Evolutionary conservation across 2,888 invertebrate species (phyloP), one percentile per base, ranked within the genome.

Genomic region (Blastobasis adustella): DNA sequence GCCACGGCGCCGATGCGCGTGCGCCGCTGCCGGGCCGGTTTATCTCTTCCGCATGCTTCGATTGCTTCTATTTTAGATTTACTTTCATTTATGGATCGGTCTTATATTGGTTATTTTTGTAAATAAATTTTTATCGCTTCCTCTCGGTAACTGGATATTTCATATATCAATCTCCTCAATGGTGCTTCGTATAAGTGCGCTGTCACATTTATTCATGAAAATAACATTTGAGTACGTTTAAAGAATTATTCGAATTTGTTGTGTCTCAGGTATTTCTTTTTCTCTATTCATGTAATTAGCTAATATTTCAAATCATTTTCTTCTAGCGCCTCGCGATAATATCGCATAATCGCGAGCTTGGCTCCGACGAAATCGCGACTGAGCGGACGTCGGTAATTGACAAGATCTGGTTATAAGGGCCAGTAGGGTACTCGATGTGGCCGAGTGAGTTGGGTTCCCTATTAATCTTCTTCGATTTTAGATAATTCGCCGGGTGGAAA

Each of bases 41-140:
- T 74, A 75, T 75, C 67, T 82, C 83, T 82, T 83, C 82, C 83
- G 80, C 76, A 71, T 80, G 76, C 79, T 73, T 69, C 64, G 66
- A 77, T 79, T 76, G 66, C 62, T 64, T 75, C 79, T 82, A 80
- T 80, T 82, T 76, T 58, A 60, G 71, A 66, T 67, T 73, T 72
- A 70, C 73, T 76, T 67, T 73, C 71, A 54, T 73, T 75, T 71
- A 76, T 69, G 66, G 67, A 65, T 70, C 69, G 63, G 63, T 23
- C 40, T 47, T 47, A 9, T 23, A 66, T 72, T 61, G 66, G 55
- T 61, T 63, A 60, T 65, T 66, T 63, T 66, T 63, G 66, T 68
- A 66, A 67, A 64, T 59, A 59, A 57, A 54, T 56, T 62, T 71
- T 71, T 69, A 76, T 63, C 50, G 59, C 71, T 79, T 80, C 78